A percentile compares a stretch with the other conserved stretches of the same genome.
Evolutionary conservation across 2,113 vertebrate species (phyloP).

Genomic region (Gobius niger): DNA sequence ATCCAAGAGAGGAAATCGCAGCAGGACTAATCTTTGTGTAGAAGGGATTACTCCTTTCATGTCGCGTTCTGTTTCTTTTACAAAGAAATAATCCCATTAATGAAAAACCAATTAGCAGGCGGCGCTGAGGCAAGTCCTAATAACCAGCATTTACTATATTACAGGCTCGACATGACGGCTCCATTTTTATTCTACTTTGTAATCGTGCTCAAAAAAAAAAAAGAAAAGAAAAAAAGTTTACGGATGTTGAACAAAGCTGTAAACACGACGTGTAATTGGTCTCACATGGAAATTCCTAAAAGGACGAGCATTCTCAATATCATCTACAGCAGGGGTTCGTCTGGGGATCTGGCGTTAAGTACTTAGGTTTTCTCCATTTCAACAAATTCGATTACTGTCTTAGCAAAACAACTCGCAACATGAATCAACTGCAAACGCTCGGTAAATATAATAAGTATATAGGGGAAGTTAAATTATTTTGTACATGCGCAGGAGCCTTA

Average conservation of each 20-base stretch:
- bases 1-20: slow-evolving; percentile 23
- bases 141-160: slow-evolving; percentile 37
- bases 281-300: too few species aligned
- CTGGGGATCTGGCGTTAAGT: too few species aligned
- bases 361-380: too few species aligned
- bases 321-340: not conserved
- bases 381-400: too few species aligned
- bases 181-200: not conserved
- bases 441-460: too few species aligned
- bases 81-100: slow-evolving; percentile 63
- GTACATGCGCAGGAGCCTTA: too few species aligned
- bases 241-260: not conserved
- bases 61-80: slow-evolving; percentile 39
- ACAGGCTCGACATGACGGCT: not conserved
- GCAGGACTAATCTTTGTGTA: slow-evolving; percentile 41
- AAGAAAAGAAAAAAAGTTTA: too few species aligned
- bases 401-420: too few species aligned
- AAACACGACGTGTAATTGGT: not conserved
- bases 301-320: too few species aligned
- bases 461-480: too few species aligned
- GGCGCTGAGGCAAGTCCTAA: slow-evolving; percentile 33
- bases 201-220: not conserved
- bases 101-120: slow-evolving; percentile 41
- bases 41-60: slow-evolving; percentile 50
- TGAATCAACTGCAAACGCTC: too few species aligned